Percentiles rank a stretch among this genome's conserved stretches.
These are phyloP conservation scores for Bellardia pandia DNA, from an alignment of 2,888 invertebrate genomes.

Conservation along the genomic window DNA sequence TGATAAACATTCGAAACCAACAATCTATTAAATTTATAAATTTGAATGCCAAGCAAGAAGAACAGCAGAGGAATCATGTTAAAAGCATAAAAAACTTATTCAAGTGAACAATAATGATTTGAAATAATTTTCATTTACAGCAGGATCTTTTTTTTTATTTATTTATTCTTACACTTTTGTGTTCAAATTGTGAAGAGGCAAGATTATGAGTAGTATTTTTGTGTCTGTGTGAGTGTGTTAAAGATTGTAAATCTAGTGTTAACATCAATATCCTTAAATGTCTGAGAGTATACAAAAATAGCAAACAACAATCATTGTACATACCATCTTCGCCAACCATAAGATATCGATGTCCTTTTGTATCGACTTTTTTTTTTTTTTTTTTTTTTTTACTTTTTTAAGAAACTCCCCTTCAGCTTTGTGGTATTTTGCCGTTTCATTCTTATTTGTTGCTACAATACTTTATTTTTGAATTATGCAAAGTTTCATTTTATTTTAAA, in stretches of 20 bases:
- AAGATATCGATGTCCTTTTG: conserved; percentile 82
- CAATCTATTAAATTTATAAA: conserved; percentile 60
- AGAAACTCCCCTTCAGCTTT: conserved; percentile 69
- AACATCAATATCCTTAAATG: conserved; percentile 73
- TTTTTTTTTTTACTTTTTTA: conserved; percentile 76
- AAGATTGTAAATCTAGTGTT: conserved; percentile 73
- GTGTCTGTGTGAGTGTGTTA: conserved; percentile 51
- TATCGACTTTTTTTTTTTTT: conserved; percentile 77
- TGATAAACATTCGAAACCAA: conserved; percentile 64
- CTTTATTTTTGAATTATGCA: conserved; percentile 70
- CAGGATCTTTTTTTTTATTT: conserved; percentile 26
- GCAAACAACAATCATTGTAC: conserved; percentile 75
- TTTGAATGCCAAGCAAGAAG: conserved; percentile 37
- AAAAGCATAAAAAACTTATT: conserved; percentile 66
- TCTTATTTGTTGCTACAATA: conserved; percentile 59
- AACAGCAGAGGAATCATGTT: conserved; percentile 34
- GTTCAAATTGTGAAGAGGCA: conserved; percentile 56
- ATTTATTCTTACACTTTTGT: conserved; percentile 18
- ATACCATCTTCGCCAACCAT: conserved; percentile 78
- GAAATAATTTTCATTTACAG: conserved; percentile 72
- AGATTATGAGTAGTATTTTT: conserved; percentile 52
- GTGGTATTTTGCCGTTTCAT: conserved; percentile 29
- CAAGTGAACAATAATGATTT: conserved; percentile 74
- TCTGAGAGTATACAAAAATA: conserved; percentile 60
- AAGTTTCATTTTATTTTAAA: conserved; percentile 67